These are phyloP conservation scores for Drosophila tripunctata DNA, from an alignment of 2,888 invertebrate genomes.

Conservation along the genomic window DNA sequence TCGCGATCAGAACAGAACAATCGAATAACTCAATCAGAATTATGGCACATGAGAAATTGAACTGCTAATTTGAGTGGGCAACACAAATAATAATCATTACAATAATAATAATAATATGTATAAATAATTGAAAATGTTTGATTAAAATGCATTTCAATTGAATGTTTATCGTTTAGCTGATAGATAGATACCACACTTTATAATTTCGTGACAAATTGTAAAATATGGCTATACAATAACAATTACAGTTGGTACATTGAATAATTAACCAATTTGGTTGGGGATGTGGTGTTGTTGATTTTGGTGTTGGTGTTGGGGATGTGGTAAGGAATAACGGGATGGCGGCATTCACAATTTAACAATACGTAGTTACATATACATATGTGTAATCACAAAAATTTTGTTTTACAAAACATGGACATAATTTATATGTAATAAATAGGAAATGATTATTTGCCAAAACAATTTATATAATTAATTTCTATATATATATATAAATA, in stretches of 20 bases:
- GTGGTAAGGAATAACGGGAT: too few relatives aligned
- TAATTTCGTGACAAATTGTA: slow-evolving; percentile 52
- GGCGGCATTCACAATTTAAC: slow-evolving; percentile 52
- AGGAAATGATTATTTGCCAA: slow-evolving; percentile 38
- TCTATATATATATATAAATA: slow-evolving; percentile 7
- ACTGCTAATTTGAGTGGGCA: slow-evolving; percentile 23
- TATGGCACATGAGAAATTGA: slow-evolving; percentile 42
- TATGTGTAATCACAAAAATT: slow-evolving; percentile 72
- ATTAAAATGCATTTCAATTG: slow-evolving; percentile 52
- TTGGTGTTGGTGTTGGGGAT: too few relatives aligned
- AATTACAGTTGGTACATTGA: slow-evolving; percentile 44
- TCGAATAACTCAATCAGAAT: slow-evolving; percentile 34
- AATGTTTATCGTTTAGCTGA: slow-evolving; percentile 34
- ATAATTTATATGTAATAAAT: slow-evolving; percentile 52
- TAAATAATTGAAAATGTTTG: slow-evolving; percentile 4
- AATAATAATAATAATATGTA: background rate
- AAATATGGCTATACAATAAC: slow-evolving; percentile 43
- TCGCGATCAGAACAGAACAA: slow-evolving; percentile 27
- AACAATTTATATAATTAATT: slow-evolving; percentile 51
- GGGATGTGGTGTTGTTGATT: too few relatives aligned
- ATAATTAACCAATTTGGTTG: slow-evolving; percentile 15
- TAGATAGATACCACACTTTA: slow-evolving; percentile 42
- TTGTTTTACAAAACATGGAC: slow-evolving; percentile 70
- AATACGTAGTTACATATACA: slow-evolving; percentile 50
- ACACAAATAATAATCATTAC: slow-evolving; percentile 27